These are phyloP conservation scores for Tarsius wallacei DNA, from an alignment of 2,797 vertebrate genomes.

Conservation along the genomic window DNA sequence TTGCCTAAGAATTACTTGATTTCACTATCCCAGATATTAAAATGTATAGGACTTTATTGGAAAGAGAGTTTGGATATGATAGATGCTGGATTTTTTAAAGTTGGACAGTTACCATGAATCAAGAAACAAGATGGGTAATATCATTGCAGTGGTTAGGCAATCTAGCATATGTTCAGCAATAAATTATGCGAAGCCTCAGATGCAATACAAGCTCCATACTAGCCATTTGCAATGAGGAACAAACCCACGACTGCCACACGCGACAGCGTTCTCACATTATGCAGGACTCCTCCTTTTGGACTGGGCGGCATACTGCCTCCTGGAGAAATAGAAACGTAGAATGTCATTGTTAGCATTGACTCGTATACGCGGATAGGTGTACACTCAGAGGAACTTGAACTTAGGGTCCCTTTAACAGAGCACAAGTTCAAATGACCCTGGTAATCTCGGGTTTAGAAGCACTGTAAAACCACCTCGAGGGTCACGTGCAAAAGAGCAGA, in stretches of 20 bases:
- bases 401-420: constrained; percentile 5
- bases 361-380: neutral
- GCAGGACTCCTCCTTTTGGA: constrained; percentile 33
- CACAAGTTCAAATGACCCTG: constrained; percentile 39
- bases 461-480: neutral
- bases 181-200: constrained; percentile 77
- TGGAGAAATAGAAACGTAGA: constrained; percentile 35
- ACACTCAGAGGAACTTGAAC: neutral
- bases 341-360: constrained; percentile 31
- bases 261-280: constrained; percentile 65
- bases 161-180: constrained; percentile 73
- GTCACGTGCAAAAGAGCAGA: neutral
- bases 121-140: constrained; percentile 68
- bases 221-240: constrained; percentile 73
- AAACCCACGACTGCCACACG: constrained; percentile 57
- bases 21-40: constrained; percentile 45
- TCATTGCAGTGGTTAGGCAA: constrained; percentile 67
- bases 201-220: constrained; percentile 70
- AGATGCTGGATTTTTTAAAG: constrained; percentile 75
- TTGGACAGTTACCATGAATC: constrained; percentile 80
- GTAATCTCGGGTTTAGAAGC: neutral
- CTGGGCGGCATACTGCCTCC: constrained; percentile 30
- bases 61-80: constrained; percentile 70
- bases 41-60: constrained; percentile 73
- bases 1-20: constrained; percentile 58